These are phyloP conservation scores for Ceratina calcarata DNA, from an alignment of 1,140 invertebrate species.

Conservation along the genomic window DNA sequence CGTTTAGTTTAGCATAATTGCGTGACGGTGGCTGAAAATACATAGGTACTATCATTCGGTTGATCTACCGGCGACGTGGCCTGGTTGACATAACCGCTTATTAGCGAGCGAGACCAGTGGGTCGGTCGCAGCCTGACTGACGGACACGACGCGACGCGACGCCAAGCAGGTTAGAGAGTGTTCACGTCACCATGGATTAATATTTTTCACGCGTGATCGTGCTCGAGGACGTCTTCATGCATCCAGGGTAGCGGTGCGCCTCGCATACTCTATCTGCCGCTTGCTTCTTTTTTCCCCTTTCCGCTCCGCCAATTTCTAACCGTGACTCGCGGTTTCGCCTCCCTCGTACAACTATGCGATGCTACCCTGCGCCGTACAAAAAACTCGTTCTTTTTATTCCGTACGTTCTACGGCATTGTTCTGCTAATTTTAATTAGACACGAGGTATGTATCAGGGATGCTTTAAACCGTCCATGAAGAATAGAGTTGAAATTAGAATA, in stretches of 20 bases:
- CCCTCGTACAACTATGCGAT: slow-evolving; percentile 13
- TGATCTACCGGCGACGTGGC: slow-evolving; percentile 30
- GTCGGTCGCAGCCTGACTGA: slow-evolving; percentile 43
- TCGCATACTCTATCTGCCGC: not conserved
- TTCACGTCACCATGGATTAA: slow-evolving; percentile 63
- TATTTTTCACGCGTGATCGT: slow-evolving; percentile 68
- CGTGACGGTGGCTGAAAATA: slow-evolving; percentile 28
- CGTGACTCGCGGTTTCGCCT: slow-evolving; percentile 69
- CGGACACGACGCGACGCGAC: slow-evolving; percentile 37
- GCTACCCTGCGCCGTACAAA: not conserved
- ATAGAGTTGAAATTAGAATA: not conserved
- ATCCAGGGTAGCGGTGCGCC: slow-evolving; percentile 48
- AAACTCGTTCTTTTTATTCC: slow-evolving; percentile 32
- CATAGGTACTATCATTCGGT: slow-evolving; percentile 54
- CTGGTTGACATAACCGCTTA: slow-evolving; percentile 58
- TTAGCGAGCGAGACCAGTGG: slow-evolving; percentile 32
- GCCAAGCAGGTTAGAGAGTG: slow-evolving; percentile 18
- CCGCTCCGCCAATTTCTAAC: slow-evolving; percentile 70
- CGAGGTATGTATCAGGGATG: not conserved
- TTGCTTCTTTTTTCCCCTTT: slow-evolving; percentile 30
- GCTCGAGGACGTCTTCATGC: slow-evolving; percentile 47
- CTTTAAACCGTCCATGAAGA: not conserved
- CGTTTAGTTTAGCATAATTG: slow-evolving; percentile 51
- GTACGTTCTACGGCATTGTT: slow-evolving; percentile 21
- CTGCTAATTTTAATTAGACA: slow-evolving; percentile 47